A percentile compares a stretch with the other conserved stretches of the same genome.
These are phyloP conservation scores for Oedothorax gibbosus DNA, from an alignment of 1,140 invertebrate genomes.

Conservation along the genomic window DNA sequence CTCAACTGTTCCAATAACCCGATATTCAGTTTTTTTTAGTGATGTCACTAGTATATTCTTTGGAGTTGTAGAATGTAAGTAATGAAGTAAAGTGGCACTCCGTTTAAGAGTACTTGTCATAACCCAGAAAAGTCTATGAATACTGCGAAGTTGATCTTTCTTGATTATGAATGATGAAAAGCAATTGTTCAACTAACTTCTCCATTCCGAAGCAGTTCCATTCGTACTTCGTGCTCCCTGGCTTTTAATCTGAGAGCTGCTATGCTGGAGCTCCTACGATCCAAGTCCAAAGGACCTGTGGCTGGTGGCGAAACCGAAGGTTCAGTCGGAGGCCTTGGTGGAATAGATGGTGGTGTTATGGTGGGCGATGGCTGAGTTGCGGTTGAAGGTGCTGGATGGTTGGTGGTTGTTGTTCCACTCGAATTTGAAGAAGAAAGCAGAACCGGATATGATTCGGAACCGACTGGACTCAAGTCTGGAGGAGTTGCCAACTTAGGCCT, in stretches of 20 bases:
- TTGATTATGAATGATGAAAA: too few species aligned
- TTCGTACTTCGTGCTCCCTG: constrained; percentile 87
- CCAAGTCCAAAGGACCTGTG: constrained; percentile 71
- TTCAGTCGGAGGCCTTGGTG: constrained; percentile 53
- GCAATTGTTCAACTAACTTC: constrained; percentile 68
- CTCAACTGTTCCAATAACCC: constrained; percentile 9
- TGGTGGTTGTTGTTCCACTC: neutral
- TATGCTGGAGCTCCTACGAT: constrained; percentile 88
- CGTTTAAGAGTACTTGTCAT: neutral
- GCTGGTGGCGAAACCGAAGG: constrained; percentile 32
- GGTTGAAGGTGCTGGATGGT: constrained; percentile 23
- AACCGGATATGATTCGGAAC: constrained; percentile 20
- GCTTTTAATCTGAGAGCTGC: constrained; percentile 90
- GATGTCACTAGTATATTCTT: constrained; percentile 36
- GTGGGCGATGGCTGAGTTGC: constrained; percentile 42
- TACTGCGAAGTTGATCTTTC: too few species aligned
- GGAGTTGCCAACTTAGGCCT: constrained; percentile 68
- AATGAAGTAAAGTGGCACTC: constrained; percentile 18
- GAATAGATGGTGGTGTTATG: constrained; percentile 21
- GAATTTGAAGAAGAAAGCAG: constrained; percentile 5
- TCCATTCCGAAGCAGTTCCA: constrained; percentile 84
- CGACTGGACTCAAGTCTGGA: constrained; percentile 41
- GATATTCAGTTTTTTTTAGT: constrained; percentile 1
- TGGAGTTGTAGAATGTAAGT: constrained; percentile 28
- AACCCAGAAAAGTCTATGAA: neutral